A percentile compares a stretch with the other conserved stretches of the same genome.
Conservation (phyloP, 53 echinoderm and acorn worm species). For the Apostichopus leukothele region DNA sequence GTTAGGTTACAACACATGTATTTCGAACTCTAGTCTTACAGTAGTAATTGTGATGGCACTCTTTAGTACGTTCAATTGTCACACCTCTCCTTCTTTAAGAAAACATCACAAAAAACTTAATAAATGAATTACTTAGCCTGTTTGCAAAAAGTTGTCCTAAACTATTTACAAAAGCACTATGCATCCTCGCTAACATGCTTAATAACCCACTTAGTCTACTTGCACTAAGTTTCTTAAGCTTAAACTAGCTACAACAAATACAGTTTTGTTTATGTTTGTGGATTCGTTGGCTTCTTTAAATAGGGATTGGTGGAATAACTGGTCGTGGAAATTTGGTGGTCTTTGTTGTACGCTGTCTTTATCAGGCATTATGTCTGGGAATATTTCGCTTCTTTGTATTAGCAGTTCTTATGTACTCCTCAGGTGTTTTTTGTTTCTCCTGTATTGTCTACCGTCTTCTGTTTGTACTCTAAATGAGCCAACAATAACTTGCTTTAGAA, state of each 20-base stretch:
- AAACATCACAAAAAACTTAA: not conserved
- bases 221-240: not conserved
- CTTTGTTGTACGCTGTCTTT: not conserved
- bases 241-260: constrained; percentile 23
- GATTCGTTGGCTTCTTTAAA: constrained; percentile 14
- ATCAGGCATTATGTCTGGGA: not conserved
- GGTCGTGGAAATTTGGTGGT: not conserved
- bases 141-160: not conserved
- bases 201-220: constrained; percentile 2
- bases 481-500: constrained; percentile 41
- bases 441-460: constrained; percentile 52
- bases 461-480: constrained; percentile 56
- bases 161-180: not conserved
- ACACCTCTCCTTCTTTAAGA: constrained; percentile 10
- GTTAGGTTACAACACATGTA: no score
- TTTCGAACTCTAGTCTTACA: no score
- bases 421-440: constrained; percentile 54
- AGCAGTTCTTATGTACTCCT: constrained; percentile 10
- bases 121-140: constrained; percentile 1
- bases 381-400: constrained; percentile 10
- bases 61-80: not conserved
- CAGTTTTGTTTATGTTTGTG: constrained; percentile 10
- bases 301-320: constrained; percentile 11
- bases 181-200: not conserved
- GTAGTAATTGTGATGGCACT: no score